Percentiles rank a stretch among this genome's conserved stretches.
Evolutionary conservation across 2,113 vertebrate species (phyloP).

Genomic region (Piprites chloris): DNA sequence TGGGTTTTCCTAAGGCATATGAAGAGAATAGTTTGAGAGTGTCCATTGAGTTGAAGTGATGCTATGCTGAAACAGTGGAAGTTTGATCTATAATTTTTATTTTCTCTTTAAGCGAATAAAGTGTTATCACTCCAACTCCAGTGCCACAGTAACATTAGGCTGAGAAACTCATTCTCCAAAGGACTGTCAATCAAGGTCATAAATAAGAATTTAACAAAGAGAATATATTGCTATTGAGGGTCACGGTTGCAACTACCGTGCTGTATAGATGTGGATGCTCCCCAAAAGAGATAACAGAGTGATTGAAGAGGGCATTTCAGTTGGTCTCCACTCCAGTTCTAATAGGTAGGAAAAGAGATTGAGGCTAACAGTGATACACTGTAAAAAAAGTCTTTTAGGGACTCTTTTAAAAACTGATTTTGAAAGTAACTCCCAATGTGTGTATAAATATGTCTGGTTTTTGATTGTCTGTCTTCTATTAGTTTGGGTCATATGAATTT

Average conservation of each 20-base stretch:
- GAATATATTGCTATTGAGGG: constrained; percentile 5
- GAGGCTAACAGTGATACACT: background rate
- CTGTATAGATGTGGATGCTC: background rate
- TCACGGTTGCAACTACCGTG: background rate
- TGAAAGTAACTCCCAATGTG: background rate
- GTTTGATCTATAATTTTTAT: background rate
- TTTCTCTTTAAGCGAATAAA: background rate
- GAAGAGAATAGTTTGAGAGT: background rate
- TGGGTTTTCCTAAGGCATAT: background rate
- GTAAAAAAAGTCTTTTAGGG: background rate
- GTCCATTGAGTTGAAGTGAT: background rate
- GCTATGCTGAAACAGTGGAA: background rate
- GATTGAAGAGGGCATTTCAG: constrained; percentile 14
- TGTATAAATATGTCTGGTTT: background rate
- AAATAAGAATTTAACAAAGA: constrained; percentile 31
- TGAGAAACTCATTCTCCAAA: background rate
- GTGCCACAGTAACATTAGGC: background rate
- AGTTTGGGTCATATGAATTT: background rate
- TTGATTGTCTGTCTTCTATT: background rate
- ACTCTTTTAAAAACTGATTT: constrained; percentile 22
- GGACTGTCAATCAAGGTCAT: background rate
- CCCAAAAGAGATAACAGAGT: background rate
- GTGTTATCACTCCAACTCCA: background rate
- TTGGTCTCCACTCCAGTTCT: background rate
- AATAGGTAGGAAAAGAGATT: background rate